Percentiles rank a stretch among this genome's conserved stretches.
These are phyloP conservation scores for Nettapus auritus DNA, from an alignment of 2,113 vertebrate species.

Conservation along the genomic window DNA sequence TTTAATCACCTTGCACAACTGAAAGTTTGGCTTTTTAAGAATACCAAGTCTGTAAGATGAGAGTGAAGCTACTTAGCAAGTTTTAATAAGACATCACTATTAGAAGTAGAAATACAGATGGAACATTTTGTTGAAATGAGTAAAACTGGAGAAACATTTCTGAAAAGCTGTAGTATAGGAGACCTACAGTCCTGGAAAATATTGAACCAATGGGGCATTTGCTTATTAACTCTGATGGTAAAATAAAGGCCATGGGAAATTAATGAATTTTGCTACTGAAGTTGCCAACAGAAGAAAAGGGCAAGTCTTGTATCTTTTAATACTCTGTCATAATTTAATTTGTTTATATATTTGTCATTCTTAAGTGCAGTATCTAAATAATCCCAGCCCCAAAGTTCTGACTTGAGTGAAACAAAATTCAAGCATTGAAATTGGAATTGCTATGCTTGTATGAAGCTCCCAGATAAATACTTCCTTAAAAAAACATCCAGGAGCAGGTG, in stretches of 20 bases:
- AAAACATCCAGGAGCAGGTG: background rate
- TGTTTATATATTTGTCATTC: background rate
- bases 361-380: background rate
- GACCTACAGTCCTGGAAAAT: background rate
- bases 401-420: background rate
- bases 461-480: background rate
- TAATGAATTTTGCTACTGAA: background rate
- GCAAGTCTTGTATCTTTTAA: background rate
- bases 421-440: background rate
- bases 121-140: background rate
- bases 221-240: background rate
- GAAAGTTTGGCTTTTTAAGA: background rate
- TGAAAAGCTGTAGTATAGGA: background rate
- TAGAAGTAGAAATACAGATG: background rate
- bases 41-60: background rate
- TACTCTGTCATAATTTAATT: background rate
- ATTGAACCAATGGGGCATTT: background rate
- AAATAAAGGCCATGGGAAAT: background rate
- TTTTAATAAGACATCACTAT: background rate
- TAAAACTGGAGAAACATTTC: background rate
- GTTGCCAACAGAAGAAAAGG: background rate
- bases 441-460: background rate
- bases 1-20: background rate
- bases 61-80: background rate
- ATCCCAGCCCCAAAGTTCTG: background rate